phyloP scores from a whole-genome alignment of 1,140 invertebrate species.

The Mercenaria mercenaria region DNA sequence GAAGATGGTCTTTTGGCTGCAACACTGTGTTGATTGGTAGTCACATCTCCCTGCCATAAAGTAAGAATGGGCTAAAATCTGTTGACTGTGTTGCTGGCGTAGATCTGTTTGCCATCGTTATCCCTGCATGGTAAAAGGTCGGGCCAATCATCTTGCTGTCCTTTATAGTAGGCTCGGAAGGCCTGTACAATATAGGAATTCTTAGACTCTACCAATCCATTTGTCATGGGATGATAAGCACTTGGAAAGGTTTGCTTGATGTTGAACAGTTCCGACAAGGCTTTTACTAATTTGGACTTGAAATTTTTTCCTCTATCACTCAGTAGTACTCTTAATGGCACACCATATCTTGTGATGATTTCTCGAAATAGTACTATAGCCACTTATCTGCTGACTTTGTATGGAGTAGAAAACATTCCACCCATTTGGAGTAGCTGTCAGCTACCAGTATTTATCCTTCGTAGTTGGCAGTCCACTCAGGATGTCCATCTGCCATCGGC shows the following conservation, averaged over 20 bases:
- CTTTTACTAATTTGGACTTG: constrained; percentile 65
- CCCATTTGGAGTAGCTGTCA: too few species aligned
- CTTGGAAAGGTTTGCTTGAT: too few species aligned
- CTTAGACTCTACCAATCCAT: too few species aligned
- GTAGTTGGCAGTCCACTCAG: constrained; percentile 61
- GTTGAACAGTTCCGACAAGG: too few species aligned
- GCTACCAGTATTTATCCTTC: constrained; percentile 50
- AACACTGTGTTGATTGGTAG: constrained; percentile 52
- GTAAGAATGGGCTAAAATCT: constrained; percentile 45
- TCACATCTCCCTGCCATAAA: constrained; percentile 66
- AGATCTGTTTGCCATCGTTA: constrained; percentile 63
- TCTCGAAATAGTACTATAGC: constrained; percentile 64
- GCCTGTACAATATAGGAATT: constrained; percentile 46
- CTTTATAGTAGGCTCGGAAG: constrained; percentile 46
- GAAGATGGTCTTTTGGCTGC: neutral
- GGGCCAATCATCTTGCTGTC: too few species aligned
- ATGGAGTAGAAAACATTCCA: constrained; percentile 41
- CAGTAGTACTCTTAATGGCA: constrained; percentile 56
- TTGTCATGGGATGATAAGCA: too few species aligned
- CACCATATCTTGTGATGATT: constrained; percentile 69
- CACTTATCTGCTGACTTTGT: constrained; percentile 63
- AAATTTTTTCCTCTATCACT: constrained; percentile 69
- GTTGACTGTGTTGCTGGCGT: constrained; percentile 57
- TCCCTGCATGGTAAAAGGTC: constrained; percentile 44
- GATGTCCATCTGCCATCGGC: constrained; percentile 67